phyloP scores from a whole-genome alignment of 2,888 invertebrate species.

The Eilema sororculum region DNA sequence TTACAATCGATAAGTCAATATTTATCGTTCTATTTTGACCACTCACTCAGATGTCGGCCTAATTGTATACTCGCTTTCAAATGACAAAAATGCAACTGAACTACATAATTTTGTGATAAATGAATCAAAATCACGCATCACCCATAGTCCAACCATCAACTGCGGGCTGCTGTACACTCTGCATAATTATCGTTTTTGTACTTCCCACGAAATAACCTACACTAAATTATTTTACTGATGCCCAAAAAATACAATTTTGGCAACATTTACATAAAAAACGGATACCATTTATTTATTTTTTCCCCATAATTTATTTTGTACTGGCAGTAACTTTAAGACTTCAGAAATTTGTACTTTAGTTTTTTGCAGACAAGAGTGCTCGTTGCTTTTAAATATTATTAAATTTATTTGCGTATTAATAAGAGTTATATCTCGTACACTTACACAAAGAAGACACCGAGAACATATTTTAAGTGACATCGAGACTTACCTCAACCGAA shows the following conservation, averaged over 20 bases:
- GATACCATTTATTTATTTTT: constrained; percentile 56
- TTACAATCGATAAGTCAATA: constrained; percentile 72
- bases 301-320: constrained; percentile 82
- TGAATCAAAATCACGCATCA: constrained; percentile 38
- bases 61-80: constrained; percentile 64
- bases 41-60: constrained; percentile 68
- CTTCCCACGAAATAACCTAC: constrained; percentile 76
- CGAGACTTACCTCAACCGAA: constrained; percentile 73
- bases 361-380: constrained; percentile 75
- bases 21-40: constrained; percentile 63
- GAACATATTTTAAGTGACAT: constrained; percentile 75
- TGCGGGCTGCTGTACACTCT: constrained; percentile 67
- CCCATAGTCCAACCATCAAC: constrained; percentile 43
- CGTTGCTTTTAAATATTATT: constrained; percentile 68
- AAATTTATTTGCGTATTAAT: constrained; percentile 53
- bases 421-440: constrained; percentile 61
- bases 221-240: constrained; percentile 77
- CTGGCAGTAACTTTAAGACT: constrained; percentile 84
- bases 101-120: constrained; percentile 39
- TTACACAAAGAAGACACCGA: constrained; percentile 79
- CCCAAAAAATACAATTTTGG: constrained; percentile 83
- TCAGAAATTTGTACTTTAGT: constrained; percentile 86
- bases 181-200: constrained; percentile 65
- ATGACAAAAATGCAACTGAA: constrained; percentile 57
- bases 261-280: constrained; percentile 83